These are phyloP conservation scores for rabbit (Oryctolagus cuniculus) DNA, from an alignment of 2,113 vertebrate species.

Conservation along the genomic window DNA sequence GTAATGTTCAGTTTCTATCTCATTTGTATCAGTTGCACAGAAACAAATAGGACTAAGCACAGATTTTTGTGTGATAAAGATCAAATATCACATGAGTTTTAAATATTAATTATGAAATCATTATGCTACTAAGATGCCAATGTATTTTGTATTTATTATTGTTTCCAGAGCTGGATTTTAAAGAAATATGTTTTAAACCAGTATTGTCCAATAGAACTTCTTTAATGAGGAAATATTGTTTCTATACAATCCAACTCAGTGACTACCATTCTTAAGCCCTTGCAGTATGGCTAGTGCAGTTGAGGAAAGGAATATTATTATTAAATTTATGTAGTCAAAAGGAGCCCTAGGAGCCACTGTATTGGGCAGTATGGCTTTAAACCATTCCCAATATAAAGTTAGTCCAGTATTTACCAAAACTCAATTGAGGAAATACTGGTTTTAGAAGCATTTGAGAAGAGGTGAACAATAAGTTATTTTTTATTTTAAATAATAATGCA, in stretches of 20 bases:
- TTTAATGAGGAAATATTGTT: not conserved
- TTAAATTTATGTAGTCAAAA: not conserved
- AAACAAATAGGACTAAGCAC: conserved; percentile 17
- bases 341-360: not conserved
- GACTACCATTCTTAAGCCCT: not conserved
- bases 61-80: not conserved
- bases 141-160: not conserved
- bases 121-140: not conserved
- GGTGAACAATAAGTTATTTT: not conserved
- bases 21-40: too few species aligned
- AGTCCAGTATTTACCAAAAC: not conserved
- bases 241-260: not conserved
- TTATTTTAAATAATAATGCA: not conserved
- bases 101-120: conserved; percentile 10
- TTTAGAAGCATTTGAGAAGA: conserved; percentile 16
- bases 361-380: not conserved
- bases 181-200: not conserved
- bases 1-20: too few species aligned
- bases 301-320: not conserved
- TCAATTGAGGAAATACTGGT: not conserved
- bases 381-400: not conserved
- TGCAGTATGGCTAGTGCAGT: not conserved
- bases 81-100: not conserved
- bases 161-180: not conserved
- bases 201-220: not conserved